Percentiles rank a stretch among this genome's conserved stretches.
phyloP scores from a whole-genome alignment of 2,113 vertebrate species.

The Ciconia maguari region DNA sequence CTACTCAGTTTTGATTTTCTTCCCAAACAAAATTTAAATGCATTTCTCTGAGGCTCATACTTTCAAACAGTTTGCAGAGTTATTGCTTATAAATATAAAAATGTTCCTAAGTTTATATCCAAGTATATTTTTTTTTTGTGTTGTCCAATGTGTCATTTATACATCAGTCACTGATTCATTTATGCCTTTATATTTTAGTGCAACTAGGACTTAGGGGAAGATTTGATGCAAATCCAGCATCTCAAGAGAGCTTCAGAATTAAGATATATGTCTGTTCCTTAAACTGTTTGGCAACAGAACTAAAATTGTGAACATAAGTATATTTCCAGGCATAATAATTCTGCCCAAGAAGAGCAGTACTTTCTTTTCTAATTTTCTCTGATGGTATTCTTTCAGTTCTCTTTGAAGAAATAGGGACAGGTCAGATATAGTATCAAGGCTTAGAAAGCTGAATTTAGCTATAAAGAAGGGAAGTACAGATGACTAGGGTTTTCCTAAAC shows the following conservation, averaged over 20 bases:
- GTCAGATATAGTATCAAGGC: neutral
- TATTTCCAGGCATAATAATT: neutral
- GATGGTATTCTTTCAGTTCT: neutral
- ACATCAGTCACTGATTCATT: neutral
- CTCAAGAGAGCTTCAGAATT: constrained; percentile 10
- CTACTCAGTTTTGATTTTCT: neutral
- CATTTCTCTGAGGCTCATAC: neutral
- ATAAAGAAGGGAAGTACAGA: neutral
- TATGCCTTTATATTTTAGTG: neutral
- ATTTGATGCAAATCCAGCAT: neutral
- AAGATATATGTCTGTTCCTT: neutral
- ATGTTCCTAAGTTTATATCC: neutral
- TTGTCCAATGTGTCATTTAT: neutral
- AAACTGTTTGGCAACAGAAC: neutral
- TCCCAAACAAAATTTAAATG: neutral
- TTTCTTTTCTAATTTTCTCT: neutral
- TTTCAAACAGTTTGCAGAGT: neutral
- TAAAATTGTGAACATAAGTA: neutral
- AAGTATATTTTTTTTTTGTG: neutral
- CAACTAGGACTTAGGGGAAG: neutral
- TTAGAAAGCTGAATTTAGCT: neutral
- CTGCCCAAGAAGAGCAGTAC: neutral
- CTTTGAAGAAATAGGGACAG: neutral
- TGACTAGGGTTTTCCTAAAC: neutral
- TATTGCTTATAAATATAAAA: neutral